Conservation (phyloP, 2,113 vertebrate genomes). For the Tragelaphus imberbis region DNA sequence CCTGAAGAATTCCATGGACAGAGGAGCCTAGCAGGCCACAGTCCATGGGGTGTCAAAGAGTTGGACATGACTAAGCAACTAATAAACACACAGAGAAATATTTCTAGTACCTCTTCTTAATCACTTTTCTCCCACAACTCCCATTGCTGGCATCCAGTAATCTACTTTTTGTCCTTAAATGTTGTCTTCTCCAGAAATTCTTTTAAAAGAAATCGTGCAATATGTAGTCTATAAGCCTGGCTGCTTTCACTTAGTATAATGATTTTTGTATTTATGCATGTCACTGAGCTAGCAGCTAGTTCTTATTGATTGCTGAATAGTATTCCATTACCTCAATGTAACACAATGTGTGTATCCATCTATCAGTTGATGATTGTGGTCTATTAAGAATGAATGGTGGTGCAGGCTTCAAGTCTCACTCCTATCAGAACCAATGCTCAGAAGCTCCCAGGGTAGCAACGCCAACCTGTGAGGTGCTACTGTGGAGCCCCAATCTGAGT, state of each 20-base stretch:
- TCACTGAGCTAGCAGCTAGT: not conserved
- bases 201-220: not conserved
- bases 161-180: not conserved
- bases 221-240: not conserved
- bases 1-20: not conserved
- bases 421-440: not conserved
- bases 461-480: not conserved
- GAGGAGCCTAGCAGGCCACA: not conserved
- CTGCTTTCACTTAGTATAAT: not conserved
- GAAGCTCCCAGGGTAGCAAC: not conserved
- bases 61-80: not conserved
- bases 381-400: not conserved
- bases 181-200: not conserved
- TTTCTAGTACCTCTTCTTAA: not conserved
- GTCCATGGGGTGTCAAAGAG: not conserved
- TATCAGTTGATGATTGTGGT: not conserved
- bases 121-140: fast-evolving
- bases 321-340: not conserved
- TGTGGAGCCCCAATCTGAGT: not conserved
- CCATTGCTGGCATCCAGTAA: not conserved
- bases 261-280: not conserved
- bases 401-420: not conserved
- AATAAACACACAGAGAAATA: not conserved
- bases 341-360: not conserved
- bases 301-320: not conserved